A percentile compares a stretch with the other conserved stretches of the same genome.
phyloP scores from a whole-genome alignment of 2,113 vertebrate species.

The Serinus canaria region DNA sequence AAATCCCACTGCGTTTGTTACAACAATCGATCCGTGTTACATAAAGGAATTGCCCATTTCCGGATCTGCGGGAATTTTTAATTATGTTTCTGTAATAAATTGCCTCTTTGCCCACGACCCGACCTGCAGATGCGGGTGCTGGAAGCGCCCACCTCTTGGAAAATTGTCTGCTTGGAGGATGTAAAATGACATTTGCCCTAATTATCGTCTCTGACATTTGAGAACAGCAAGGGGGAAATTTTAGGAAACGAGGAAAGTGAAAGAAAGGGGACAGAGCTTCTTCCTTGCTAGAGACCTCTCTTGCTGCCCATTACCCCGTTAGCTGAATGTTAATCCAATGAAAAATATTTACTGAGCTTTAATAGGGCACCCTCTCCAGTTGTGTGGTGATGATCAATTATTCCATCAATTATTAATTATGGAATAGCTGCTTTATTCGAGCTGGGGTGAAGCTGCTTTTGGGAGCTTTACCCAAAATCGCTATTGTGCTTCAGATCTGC shows the following conservation, averaged over 20 bases:
- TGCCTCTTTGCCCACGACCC: not conserved
- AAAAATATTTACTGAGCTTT: not conserved
- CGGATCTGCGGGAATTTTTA: not conserved
- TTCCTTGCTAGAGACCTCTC: not conserved
- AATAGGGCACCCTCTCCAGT: not conserved
- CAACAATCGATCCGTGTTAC: not conserved
- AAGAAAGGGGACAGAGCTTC: not conserved
- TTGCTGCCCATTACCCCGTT: not conserved
- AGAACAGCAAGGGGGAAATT: not conserved
- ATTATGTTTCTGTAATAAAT: not conserved
- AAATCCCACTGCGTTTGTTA: not conserved
- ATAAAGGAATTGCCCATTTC: slow-evolving; percentile 31
- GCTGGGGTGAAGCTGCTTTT: slow-evolving; percentile 39
- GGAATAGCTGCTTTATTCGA: slow-evolving; percentile 56
- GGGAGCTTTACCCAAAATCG: slow-evolving; percentile 60
- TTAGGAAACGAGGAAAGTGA: not conserved
- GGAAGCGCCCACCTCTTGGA: not conserved
- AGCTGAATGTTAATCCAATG: not conserved
- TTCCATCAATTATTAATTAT: slow-evolving; percentile 58
- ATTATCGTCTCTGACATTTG: not conserved
- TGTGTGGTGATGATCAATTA: slow-evolving; percentile 31
- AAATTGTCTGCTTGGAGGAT: not conserved
- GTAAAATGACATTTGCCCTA: not conserved
- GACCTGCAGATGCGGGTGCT: not conserved
- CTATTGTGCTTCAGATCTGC: slow-evolving; percentile 51